Base-by-base conservation (phyloP, 1,140 invertebrate genomes). In the Tetramorium alpestre region DNA sequence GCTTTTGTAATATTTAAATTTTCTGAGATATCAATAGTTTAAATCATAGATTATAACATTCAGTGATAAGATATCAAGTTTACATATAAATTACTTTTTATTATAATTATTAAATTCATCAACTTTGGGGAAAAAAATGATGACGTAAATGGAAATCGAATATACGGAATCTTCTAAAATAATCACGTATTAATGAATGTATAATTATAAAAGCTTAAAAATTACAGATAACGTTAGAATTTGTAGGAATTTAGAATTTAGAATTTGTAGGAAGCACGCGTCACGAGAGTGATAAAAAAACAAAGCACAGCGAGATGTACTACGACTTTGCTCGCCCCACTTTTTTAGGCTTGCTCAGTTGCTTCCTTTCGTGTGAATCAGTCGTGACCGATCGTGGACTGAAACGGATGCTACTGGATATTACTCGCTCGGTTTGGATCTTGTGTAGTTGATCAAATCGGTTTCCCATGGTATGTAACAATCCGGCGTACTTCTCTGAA, bases 341-440 rank as follows among this genome's bases (percentile, higher is more conserved):
- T 54, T 56, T 33, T 69, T 81, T 38, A 70, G 25, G 18, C 49
- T 41, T 22, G 47, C 51, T 54, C 7, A 8, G n/a, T 28, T 33
- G n/a, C 47, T 64, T 81, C n/a, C 11, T 70, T 56, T 56, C 47
- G 5, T 13, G 62, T 3, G 47, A 67, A 56, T 81, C 38, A 81
- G 64, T 81, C 16, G 69, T 44, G n/a, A 69, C 38, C 22, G 7
- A 1, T 60, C 54, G 54, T 41, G n/a, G 56, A 47, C 10, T 44
- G 38, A 44, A 22, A 70, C 33, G 51, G 22, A 41, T 16, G 11
- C 33, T 25, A 11, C 2, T 51, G 11, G 16, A 70, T n/a, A 28
- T 69, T 5, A 28, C n/a, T 58, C n/a, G 62, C 33, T 69, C 10
- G 7, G n/a, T 25, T 41, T 6, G n/a, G 8, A 58, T 56, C 6